Evolutionary conservation across 2,888 invertebrate genomes (phyloP), one percentile per base, ranked within the genome.

Genomic region (Brachypalpus laphriformis): DNA sequence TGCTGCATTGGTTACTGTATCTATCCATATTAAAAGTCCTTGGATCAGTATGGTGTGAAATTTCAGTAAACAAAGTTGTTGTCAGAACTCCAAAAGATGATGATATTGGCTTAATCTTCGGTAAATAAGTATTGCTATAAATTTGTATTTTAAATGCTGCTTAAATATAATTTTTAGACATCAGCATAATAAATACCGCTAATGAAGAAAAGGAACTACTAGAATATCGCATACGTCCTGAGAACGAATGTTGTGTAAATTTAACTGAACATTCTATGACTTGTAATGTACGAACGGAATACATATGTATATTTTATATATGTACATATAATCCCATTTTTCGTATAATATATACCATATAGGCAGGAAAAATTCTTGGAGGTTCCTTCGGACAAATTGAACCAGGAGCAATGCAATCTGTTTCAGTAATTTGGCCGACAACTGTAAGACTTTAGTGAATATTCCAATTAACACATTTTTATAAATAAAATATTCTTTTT

Each of bases 381-480:
- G 91, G 91, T 0, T 88, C 90, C 31, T 91, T 91, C 72, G 91
- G 90, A 6, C 45, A 61, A 0, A 86, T 91, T n/a, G 88, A 89
- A 47, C 82, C 91, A 3, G 90, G 89, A 5, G 87, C 78, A 7
- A 71, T 86, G 47, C 83, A 89, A 72, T 88, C 88, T 0, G 88
- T 91, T 3, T 91, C 91, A 1, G 61, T 92, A 9, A 87, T 92
- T 18, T 91, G 89, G 89, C 91, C 91, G 31, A 91, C 92, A 34
- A 88, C 90, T 74, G 91, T 91, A 78, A 82, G 88, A 20, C 11
- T 8, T 11, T 7, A 16, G 16, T 8, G n/a, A 28, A 70, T 22
- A 45, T 47, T 25, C 8, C 1, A 25, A 87, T 37, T 18, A 8
- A 14, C 51, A 31, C 18, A 45, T 14, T 54, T 40, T 9, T 20